Percentiles rank a stretch among this genome's conserved stretches.
Conservation (phyloP, 2,113 vertebrate species). For the Andinoacara biseriatus region DNA sequence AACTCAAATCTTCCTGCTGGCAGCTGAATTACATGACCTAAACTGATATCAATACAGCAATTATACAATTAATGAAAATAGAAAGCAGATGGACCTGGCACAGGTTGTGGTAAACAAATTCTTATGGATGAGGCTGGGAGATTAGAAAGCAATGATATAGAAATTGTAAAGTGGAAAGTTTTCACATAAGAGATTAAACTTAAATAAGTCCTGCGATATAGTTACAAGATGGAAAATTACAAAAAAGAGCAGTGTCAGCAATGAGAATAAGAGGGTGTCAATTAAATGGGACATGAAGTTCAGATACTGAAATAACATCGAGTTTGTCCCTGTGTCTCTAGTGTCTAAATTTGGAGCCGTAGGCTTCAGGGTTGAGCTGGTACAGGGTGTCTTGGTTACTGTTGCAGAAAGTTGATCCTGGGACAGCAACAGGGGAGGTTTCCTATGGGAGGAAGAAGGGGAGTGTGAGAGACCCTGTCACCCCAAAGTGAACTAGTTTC, state of each 20-base stretch:
- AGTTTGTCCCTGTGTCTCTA: slow-evolving; percentile 39
- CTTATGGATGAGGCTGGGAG: not conserved
- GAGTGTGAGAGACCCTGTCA: not conserved
- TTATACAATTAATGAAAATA: slow-evolving; percentile 44
- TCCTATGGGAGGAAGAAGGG: not conserved
- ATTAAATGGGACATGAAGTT: slow-evolving; percentile 35
- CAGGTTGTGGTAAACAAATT: slow-evolving; percentile 27
- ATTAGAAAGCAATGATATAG: not conserved
- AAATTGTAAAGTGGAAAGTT: not conserved
- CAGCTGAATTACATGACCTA: slow-evolving; percentile 9
- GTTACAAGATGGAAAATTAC: not conserved
- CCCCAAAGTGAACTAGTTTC: slow-evolving; percentile 42
- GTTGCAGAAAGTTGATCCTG: slow-evolving; percentile 67
- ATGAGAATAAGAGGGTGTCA: slow-evolving; percentile 5
- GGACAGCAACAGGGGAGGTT: slow-evolving; percentile 47
- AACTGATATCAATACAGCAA: not conserved
- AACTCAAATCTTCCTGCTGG: not conserved
- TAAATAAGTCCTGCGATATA: not conserved
- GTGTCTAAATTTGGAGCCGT: slow-evolving; percentile 61
- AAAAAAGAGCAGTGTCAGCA: not conserved
- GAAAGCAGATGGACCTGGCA: not conserved
- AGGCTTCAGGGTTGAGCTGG: slow-evolving; percentile 35
- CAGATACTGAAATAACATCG: slow-evolving; percentile 41
- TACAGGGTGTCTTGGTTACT: slow-evolving; percentile 54
- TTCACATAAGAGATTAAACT: no score